Evolutionary conservation across 2,888 invertebrate species (phyloP).

Genomic region (Dasysyrphus tricinctus): DNA sequence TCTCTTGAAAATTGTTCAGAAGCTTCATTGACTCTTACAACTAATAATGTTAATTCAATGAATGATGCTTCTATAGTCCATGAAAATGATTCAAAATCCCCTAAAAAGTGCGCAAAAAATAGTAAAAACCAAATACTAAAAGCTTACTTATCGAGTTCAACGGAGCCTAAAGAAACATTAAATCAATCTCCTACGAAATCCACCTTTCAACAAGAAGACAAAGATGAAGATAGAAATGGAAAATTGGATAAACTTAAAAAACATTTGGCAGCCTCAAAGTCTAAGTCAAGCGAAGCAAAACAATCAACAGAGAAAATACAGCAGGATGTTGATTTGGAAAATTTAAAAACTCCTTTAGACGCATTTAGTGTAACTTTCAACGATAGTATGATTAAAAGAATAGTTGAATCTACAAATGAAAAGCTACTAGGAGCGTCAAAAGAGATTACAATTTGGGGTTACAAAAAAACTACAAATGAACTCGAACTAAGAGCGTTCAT

Average conservation of each 20-base stretch:
- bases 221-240: background rate
- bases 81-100: background rate
- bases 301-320: background rate
- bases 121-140: background rate
- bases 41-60: background rate
- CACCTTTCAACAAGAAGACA: background rate
- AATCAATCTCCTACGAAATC: background rate
- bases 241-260: background rate
- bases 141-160: background rate
- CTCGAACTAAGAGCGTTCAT: conserved; percentile 32
- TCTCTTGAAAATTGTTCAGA: background rate
- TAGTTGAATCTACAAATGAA: conserved; percentile 31
- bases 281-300: background rate
- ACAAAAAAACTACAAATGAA: background rate
- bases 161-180: background rate
- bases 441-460: background rate
- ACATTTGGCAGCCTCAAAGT: background rate
- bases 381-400: conserved; percentile 32
- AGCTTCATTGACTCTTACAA: background rate
- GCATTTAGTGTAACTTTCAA: conserved; percentile 32
- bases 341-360: background rate
- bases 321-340: background rate
- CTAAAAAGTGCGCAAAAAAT: background rate
- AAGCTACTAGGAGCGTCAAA: background rate
- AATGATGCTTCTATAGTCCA: background rate